These are phyloP conservation scores for Hipparchia sbordonii DNA, from an alignment of 2,888 invertebrate genomes.

Conservation along the genomic window DNA sequence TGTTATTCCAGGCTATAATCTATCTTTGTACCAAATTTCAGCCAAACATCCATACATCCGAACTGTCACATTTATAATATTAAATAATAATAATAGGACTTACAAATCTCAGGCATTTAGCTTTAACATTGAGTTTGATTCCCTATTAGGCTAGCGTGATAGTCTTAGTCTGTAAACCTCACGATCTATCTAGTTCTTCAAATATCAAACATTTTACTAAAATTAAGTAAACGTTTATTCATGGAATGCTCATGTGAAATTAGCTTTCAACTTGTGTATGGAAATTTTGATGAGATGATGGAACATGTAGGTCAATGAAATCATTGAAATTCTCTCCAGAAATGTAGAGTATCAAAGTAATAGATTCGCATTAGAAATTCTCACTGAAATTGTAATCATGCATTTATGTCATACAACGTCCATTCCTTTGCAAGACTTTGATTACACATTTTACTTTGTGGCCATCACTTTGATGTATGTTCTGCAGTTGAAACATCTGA, in stretches of 20 bases:
- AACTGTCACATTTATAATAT: too few relatives aligned
- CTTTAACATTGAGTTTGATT: too few relatives aligned
- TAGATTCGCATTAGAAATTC: conserved; percentile 13
- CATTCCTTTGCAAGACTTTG: conserved; percentile 31
- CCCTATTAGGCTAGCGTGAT: too few relatives aligned
- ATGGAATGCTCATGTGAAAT: background rate
- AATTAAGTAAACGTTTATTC: background rate
- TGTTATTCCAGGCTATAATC: too few relatives aligned
- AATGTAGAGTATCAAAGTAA: background rate
- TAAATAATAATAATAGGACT: too few relatives aligned
- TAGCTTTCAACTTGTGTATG: background rate
- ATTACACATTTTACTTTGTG: conserved; percentile 38
- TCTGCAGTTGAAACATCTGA: conserved; percentile 29
- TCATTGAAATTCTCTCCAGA: background rate
- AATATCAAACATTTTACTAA: background rate
- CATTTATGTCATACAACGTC: conserved; percentile 33
- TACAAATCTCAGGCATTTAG: too few relatives aligned
- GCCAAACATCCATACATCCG: too few relatives aligned
- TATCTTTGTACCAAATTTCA: too few relatives aligned
- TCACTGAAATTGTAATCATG: conserved; percentile 26
- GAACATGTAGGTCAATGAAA: background rate
- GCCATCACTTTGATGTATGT: conserved; percentile 28
- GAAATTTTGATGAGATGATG: background rate
- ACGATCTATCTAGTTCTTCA: background rate
- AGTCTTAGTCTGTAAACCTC: background rate